A percentile compares a stretch with the other conserved stretches of the same genome.
phyloP scores from a whole-genome alignment of 2,797 vertebrate genomes.

The Otus scops region DNA sequence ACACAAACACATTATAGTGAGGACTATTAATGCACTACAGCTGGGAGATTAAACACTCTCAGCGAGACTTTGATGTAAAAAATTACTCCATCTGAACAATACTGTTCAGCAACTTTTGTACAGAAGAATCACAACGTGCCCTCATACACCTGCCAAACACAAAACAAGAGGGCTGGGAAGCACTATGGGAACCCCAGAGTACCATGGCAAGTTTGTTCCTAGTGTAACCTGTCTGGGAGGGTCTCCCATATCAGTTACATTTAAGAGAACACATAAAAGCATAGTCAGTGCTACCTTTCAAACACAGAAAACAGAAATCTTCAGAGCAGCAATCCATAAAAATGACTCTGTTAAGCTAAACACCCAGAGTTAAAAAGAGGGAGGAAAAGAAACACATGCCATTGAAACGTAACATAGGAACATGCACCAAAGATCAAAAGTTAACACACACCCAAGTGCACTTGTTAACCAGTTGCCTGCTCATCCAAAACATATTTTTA shows the following conservation, averaged over 20 bases:
- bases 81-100: not conserved
- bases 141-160: not conserved
- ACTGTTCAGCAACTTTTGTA: not conserved
- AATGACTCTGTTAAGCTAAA: not conserved
- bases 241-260: not conserved
- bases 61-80: not conserved
- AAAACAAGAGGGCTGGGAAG: not conserved
- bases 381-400: slow-evolving; percentile 39
- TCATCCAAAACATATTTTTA: not conserved
- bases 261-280: not conserved
- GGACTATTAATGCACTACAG: slow-evolving; percentile 35
- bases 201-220: not conserved
- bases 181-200: not conserved
- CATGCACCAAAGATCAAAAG: slow-evolving; percentile 1
- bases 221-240: not conserved
- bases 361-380: slow-evolving; percentile 14
- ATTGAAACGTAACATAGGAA: not conserved
- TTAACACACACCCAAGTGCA: slow-evolving; percentile 23
- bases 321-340: not conserved
- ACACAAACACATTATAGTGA: not conserved
- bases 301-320: slow-evolving; percentile 8
- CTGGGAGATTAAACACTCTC: slow-evolving; percentile 38
- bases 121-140: not conserved
- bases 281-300: not conserved
- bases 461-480: slow-evolving; percentile 30